Evolutionary conservation across 2,888 invertebrate species (phyloP), one percentile per base, ranked within the genome.

Genomic region (Pristionchus entomophagus): DNA sequence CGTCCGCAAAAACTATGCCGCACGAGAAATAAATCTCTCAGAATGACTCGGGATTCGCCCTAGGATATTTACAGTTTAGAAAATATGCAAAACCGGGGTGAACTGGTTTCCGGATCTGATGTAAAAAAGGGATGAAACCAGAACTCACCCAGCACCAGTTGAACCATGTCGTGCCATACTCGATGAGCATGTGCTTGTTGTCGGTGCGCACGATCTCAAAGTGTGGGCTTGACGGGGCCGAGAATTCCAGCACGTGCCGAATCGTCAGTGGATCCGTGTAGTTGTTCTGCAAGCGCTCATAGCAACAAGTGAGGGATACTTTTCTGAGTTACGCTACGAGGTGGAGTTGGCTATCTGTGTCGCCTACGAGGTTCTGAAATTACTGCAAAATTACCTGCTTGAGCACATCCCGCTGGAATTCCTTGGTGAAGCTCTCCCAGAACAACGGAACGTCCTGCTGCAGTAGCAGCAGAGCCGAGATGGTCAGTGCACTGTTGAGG

Each of bases 341-440:
- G n/a, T n/a, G n/a, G n/a, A n/a, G n/a, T n/a, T n/a, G n/a, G n/a
- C n/a, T n/a, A n/a, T n/a, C n/a, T n/a, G n/a, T n/a, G n/a, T n/a
- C n/a, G n/a, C n/a, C n/a, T n/a, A n/a, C n/a, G n/a, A n/a, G n/a
- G n/a, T n/a, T n/a, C n/a, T n/a, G n/a, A n/a, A n/a, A n/a, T n/a
- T 56, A 17, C 22, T 56, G 6, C 62, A 32, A 32, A 65, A 69
- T 38, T 73, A 73, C 73, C 45, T 73, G 12, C 2, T 17, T 12
- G 2, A 73, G 73, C 1, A 73, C 73, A 3, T 8, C 45, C n/a
- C 26, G 29, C 73, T 26, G 73, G 17, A 73, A 73, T 38, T 14
- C 41, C n/a, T 41, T n/a, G n/a, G 73, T 41, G 41, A 45, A 73
- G 26, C 73, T 73, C n/a, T 45, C 41, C 73, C 73, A 73, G 45